Evolutionary conservation across 2,797 vertebrate species (phyloP).

Genomic region (Rhynchonycteris naso): DNA sequence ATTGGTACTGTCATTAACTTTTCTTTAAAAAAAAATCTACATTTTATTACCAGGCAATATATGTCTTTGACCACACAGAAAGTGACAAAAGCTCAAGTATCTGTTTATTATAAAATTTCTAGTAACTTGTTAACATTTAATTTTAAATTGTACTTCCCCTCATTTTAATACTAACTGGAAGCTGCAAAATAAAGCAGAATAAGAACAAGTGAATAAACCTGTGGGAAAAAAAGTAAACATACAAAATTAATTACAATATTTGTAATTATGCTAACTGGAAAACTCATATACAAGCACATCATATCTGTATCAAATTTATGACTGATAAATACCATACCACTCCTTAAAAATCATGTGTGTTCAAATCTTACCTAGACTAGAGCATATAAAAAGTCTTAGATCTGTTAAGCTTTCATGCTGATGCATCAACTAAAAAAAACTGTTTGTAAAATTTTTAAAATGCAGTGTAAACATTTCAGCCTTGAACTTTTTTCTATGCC

Average conservation of each 20-base stretch:
- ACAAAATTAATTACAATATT: slow-evolving; percentile 61
- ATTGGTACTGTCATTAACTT: background rate
- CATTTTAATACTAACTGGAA: slow-evolving; percentile 37
- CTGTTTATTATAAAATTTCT: slow-evolving; percentile 55
- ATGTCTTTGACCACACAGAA: background rate
- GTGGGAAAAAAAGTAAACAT: slow-evolving; percentile 67
- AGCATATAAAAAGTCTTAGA: slow-evolving; percentile 77
- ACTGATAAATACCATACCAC: slow-evolving; percentile 67
- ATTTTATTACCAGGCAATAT: slow-evolving; percentile 41
- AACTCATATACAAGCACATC: slow-evolving; percentile 60
- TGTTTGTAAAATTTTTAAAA: slow-evolving; percentile 83
- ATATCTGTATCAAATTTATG: slow-evolving; percentile 65
- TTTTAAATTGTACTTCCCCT: slow-evolving; percentile 38
- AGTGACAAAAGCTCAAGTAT: slow-evolving; percentile 29
- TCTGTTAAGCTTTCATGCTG: slow-evolving; percentile 83
- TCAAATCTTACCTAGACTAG: slow-evolving; percentile 71
- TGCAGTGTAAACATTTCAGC: slow-evolving; percentile 87
- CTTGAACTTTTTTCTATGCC: slow-evolving; percentile 85
- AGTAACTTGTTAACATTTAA: slow-evolving; percentile 1
- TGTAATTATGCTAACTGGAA: slow-evolving; percentile 63
- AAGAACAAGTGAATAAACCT: slow-evolving; percentile 66
- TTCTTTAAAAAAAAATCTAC: slow-evolving; percentile 39
- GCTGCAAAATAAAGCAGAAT: slow-evolving; percentile 64
- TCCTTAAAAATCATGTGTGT: slow-evolving; percentile 71
- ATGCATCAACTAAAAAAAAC: slow-evolving; percentile 82